Evolutionary conservation across 2,888 invertebrate species (phyloP), one percentile per base, ranked within the genome.

Genomic region (Parnassius mnemosyne): DNA sequence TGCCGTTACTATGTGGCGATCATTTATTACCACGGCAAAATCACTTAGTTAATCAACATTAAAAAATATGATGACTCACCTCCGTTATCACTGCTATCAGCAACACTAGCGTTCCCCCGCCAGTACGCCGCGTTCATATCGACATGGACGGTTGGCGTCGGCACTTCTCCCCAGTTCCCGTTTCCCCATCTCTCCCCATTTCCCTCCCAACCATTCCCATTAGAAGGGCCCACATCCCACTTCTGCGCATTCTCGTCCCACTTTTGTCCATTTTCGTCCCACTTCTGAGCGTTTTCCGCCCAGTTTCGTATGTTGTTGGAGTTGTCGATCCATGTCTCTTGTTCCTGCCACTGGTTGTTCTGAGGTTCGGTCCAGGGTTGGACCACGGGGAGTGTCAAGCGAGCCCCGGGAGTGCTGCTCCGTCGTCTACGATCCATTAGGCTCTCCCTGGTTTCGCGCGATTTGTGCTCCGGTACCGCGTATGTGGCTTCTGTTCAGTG

Each of bases 11-110:
- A 34, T 34, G 7, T 7, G 5, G 7, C 34, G 7, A 34, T 34
- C 34, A 34, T 7, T 34, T 7, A 34, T 34, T 34, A 34, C 34
- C 34, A 34, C 7, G 34, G 34, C 34, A 34, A 34, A 1, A 34
- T 5, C 34, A 34, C 34, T 34, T 34, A 2, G 7, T 34, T 34
- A 34, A 34, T 34, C 7, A 34, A 34, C 34, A 34, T 5, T 42
- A 11, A 41, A 53, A 42, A 42, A n/a, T 20, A 5, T 5, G 34
- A 34, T 34, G 34, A 63, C 74, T 69, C 16, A 91, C 91, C 91
- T 70, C 92, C 92, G 72, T 92, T 92, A 69, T 92, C 92, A 61
- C 92, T 92, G 73, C 89, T 90, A 46, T 89, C 91, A 0, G 90
- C 90, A 0, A 89, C 85, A 57, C 90, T 90, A 0, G 85, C 87